Evolutionary conservation across 2,888 invertebrate genomes (phyloP).

Genomic region (Papilio elwesi): DNA sequence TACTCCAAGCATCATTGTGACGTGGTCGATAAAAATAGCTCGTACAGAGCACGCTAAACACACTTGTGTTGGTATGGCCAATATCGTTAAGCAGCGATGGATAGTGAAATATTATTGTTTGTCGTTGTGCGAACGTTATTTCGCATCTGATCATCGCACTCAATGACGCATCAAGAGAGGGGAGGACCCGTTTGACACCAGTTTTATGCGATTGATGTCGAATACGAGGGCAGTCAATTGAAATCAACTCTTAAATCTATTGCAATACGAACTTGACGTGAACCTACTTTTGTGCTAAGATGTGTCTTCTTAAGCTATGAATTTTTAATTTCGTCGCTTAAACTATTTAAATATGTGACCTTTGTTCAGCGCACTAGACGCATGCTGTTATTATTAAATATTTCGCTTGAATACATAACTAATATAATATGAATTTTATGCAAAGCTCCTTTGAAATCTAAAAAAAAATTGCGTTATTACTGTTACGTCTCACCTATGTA

Average conservation of each 20-base stretch:
- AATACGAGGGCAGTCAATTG: background rate
- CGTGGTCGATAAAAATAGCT: conserved; percentile 45
- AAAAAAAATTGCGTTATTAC: too few species aligned
- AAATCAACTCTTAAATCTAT: conserved; percentile 36
- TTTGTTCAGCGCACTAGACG: conserved; percentile 1
- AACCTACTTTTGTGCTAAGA: conserved; percentile 40
- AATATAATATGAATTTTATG: background rate
- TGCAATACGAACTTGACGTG: conserved; percentile 13
- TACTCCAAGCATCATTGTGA: conserved; percentile 46
- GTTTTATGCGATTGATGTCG: conserved; percentile 55
- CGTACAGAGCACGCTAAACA: conserved; percentile 54
- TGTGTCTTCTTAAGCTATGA: conserved; percentile 47
- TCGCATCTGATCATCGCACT: conserved; percentile 52
- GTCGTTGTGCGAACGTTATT: conserved; percentile 40
- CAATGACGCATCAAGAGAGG: conserved; percentile 57
- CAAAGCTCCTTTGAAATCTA: too few species aligned
- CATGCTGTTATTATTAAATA: background rate
- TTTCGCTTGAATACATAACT: background rate
- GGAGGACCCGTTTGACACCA: conserved; percentile 54
- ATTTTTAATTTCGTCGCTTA: conserved; percentile 41
- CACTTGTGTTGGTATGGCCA: conserved; percentile 48
- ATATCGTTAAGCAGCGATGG: conserved; percentile 57
- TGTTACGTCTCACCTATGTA: too few species aligned
- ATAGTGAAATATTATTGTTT: conserved; percentile 44
- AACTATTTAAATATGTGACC: conserved; percentile 19